phyloP scores from a whole-genome alignment of 2,888 invertebrate genomes.

The Aquatica leii region DNA sequence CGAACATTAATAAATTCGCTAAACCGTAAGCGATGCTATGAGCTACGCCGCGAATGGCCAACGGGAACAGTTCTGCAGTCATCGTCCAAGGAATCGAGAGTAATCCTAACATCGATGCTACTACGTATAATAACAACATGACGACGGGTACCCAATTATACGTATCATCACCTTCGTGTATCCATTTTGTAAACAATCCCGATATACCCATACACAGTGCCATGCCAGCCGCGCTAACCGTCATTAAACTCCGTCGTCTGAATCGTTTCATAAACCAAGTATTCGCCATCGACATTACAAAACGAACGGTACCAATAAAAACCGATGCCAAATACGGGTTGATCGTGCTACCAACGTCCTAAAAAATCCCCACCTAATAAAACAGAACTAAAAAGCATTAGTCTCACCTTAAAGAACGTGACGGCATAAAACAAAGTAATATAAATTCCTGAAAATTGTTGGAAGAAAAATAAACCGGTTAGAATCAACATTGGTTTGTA shows the following conservation, averaged over 20 bases:
- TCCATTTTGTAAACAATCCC: constrained; percentile 64
- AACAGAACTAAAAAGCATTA: too few relatives aligned
- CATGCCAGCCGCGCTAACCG: constrained; percentile 66
- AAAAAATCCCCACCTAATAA: too few relatives aligned
- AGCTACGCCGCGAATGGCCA: constrained; percentile 68
- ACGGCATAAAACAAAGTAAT: constrained; percentile 70
- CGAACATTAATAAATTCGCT: constrained; percentile 68
- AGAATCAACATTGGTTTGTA: constrained; percentile 67
- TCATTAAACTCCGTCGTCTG: constrained; percentile 64
- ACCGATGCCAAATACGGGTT: constrained; percentile 67
- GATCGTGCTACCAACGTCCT: constrained; percentile 64
- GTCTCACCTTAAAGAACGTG: constrained; percentile 64
- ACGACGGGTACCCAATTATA: constrained; percentile 63
- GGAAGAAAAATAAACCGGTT: constrained; percentile 65
- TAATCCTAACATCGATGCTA: constrained; percentile 68
- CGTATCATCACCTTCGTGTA: constrained; percentile 55
- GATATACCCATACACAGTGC: constrained; percentile 66
- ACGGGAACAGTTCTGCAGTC: constrained; percentile 70
- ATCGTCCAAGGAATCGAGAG: constrained; percentile 72
- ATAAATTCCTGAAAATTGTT: constrained; percentile 70
- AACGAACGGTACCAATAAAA: constrained; percentile 65
- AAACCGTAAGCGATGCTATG: constrained; percentile 67
- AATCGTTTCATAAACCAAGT: constrained; percentile 65
- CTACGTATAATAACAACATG: constrained; percentile 65
- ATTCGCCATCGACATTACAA: constrained; percentile 67